Evolutionary conservation across 2,888 invertebrate genomes (phyloP).

Genomic region (Drosophila picticornis): DNA sequence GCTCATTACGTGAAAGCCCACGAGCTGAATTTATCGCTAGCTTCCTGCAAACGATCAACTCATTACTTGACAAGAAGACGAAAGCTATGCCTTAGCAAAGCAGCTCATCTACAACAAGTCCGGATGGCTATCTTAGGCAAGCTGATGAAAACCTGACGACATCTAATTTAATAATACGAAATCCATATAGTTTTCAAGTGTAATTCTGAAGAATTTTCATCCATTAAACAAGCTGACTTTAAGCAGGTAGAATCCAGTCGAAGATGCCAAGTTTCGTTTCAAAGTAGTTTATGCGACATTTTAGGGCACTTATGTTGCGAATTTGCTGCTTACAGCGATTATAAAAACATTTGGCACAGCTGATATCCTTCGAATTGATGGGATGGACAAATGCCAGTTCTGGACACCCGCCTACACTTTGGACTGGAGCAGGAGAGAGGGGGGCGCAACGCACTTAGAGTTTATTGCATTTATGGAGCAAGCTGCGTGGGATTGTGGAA

Average conservation of each 20-base stretch:
- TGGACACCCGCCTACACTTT: slow-evolving; percentile 14
- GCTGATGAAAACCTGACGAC: neutral
- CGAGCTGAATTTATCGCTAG: slow-evolving; percentile 25
- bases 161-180: neutral
- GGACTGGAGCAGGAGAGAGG: neutral
- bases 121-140: neutral
- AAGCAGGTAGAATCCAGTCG: neutral
- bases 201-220: neutral
- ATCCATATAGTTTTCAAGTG: neutral
- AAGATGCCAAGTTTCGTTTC: neutral
- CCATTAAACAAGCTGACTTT: neutral
- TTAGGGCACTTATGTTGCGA: slow-evolving; percentile 9
- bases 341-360: slow-evolving; percentile 77
- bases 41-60: slow-evolving; percentile 6
- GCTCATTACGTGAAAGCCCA: slow-evolving; percentile 18
- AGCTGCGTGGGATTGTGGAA: slow-evolving; percentile 14
- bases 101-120: neutral
- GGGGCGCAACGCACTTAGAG: slow-evolving; percentile 71
- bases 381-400: slow-evolving; percentile 10
- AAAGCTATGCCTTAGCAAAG: neutral
- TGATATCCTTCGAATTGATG: slow-evolving; percentile 70
- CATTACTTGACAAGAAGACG: neutral
- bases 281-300: slow-evolving; percentile 50
- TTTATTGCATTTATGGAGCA: slow-evolving; percentile 72
- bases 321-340: slow-evolving; percentile 54